Base-by-base conservation (phyloP, 2,888 invertebrate genomes). In the Trissoscelio sp. region DNA sequence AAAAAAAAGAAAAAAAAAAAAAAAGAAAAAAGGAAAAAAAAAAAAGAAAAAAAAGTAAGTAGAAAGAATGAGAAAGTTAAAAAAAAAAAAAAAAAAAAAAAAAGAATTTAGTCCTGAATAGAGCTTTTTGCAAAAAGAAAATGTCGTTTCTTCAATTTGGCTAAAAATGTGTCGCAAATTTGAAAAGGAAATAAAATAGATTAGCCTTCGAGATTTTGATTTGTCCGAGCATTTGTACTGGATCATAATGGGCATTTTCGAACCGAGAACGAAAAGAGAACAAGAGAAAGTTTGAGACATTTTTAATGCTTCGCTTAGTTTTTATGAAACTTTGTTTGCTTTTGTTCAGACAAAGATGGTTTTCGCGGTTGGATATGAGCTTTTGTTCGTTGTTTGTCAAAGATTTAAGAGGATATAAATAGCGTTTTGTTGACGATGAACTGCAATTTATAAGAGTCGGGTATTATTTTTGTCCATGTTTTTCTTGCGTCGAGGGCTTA, bases 301-400 rank as follows among this genome's bases (percentile, higher is more conserved):
- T 73, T 79, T 67, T 79, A 73, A 67, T 67, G 67, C 73, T 79
- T 79, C 79, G 73, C 73, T 73, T 67, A 67, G 46, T 72, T 79
- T 79, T 79, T 55, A 58, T 55, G 67, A 55, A 79, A 73, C 67
- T 73, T 79, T 79, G 67, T 73, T 79, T 67, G 42, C 60, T 46
- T 66, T 57, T 55, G 62, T 62, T 73, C 20, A 31, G 28, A 46
- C 53, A 62, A 79, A 73, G 69, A 73, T 79, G 60, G 46, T 67
- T 79, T 66, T 53, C 48, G 60, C 48, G 48, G 73, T 39, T 31
- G 60, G 55, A 73, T 79, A 73, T 66, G 60, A 73, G 79, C 79
- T 79, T 79, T 79, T 79, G 67, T 60, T 73, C 53, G 55, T 67
- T 62, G 55, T 79, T 79, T 79, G 79, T 73, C 66, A 62, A 73